phyloP scores from a whole-genome alignment of 92 coral and sea anemone species.

The Heteractis magnifica region DNA sequence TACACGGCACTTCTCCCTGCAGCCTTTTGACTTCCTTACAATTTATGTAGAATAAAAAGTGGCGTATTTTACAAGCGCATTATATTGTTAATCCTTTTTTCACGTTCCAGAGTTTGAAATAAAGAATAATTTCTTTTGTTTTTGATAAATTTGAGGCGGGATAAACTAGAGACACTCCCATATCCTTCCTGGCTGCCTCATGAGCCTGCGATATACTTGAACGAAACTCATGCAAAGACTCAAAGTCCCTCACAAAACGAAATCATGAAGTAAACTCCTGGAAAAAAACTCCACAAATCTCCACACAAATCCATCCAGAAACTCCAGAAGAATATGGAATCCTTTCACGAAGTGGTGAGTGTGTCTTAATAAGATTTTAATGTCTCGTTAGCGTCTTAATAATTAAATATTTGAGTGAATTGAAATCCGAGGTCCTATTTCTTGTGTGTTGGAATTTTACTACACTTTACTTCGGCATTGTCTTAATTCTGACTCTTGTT shows the following conservation, averaged over 20 bases:
- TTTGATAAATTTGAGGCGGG: background rate
- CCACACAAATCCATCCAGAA: background rate
- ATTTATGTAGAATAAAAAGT: background rate
- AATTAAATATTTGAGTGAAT: background rate
- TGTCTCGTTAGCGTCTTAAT: background rate
- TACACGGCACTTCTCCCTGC: background rate
- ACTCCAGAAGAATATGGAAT: conserved; percentile 59
- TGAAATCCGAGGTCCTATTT: conserved; percentile 8
- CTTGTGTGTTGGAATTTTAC: conserved; percentile 42
- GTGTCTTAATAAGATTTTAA: background rate
- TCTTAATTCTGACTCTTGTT: background rate
- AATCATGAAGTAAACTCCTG: background rate
- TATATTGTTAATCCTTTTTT: background rate
- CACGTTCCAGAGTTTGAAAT: background rate
- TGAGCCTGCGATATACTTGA: conserved; percentile 25
- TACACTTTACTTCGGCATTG: conserved; percentile 7
- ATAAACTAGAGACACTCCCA: conserved; percentile 16
- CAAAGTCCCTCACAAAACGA: conserved; percentile 1
- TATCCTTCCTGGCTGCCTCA: conserved; percentile 1
- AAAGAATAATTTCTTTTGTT: background rate
- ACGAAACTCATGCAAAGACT: background rate
- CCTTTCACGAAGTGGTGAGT: conserved; percentile 85
- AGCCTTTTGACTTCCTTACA: background rate
- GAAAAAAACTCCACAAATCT: conserved; percentile 10
- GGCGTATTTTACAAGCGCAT: background rate